phyloP scores from a whole-genome alignment of 2,888 invertebrate genomes.

The Dicranocentrus wangi region DNA sequence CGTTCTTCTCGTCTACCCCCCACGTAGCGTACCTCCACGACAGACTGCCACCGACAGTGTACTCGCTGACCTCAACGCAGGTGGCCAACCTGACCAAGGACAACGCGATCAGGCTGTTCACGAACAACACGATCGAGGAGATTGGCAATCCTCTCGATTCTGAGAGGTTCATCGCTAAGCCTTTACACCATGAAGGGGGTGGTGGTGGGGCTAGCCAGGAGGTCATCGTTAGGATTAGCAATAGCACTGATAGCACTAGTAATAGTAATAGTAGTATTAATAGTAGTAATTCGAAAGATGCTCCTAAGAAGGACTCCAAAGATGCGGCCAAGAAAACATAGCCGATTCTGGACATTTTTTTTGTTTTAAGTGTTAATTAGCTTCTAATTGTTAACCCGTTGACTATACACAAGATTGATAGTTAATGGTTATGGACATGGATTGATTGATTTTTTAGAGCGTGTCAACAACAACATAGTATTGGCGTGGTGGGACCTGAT shows the following conservation, averaged over 20 bases:
- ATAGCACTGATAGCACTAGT: background rate
- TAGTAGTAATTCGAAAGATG: background rate
- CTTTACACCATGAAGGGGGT: background rate
- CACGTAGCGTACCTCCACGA: conserved; percentile 88
- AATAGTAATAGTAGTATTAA: conserved; percentile 5
- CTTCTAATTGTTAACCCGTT: too few relatives aligned
- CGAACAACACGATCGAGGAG: conserved; percentile 29
- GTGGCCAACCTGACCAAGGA: conserved; percentile 69
- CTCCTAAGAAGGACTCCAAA: background rate
- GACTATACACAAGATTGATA: too few relatives aligned
- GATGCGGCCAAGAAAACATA: too few relatives aligned
- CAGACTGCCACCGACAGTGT: conserved; percentile 85
- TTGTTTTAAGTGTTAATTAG: too few relatives aligned
- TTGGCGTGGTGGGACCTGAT: too few relatives aligned
- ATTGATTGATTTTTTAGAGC: too few relatives aligned
- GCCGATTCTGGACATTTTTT: too few relatives aligned
- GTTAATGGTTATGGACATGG: too few relatives aligned
- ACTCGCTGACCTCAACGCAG: conserved; percentile 74
- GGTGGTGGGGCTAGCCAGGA: conserved; percentile 12
- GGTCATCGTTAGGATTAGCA: conserved; percentile 37
- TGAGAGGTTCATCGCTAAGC: conserved; percentile 14
- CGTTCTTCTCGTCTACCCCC: conserved; percentile 82
- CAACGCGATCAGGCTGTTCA: conserved; percentile 67
- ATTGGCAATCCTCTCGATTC: background rate
- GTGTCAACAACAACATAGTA: too few relatives aligned